phyloP scores from a whole-genome alignment of 2,888 invertebrate species.

The Lamellibrachia satsuma region DNA sequence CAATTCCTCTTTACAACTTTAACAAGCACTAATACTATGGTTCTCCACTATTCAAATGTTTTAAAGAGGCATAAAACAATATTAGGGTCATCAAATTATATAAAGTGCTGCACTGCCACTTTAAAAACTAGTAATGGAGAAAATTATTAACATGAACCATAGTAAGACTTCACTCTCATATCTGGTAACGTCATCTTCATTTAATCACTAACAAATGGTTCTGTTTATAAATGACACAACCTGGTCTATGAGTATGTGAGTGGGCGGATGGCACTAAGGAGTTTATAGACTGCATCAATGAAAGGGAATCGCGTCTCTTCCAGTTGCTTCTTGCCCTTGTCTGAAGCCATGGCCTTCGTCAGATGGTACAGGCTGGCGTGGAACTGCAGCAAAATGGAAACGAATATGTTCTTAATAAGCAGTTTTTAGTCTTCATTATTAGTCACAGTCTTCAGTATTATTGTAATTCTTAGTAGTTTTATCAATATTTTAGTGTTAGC shows the following conservation, averaged over 20 bases:
- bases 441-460: no score
- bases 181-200: not conserved
- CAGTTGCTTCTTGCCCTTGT: constrained; percentile 51
- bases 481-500: no score
- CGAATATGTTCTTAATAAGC: not conserved
- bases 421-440: not conserved
- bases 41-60: no score
- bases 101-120: no score
- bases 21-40: no score
- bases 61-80: no score
- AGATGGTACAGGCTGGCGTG: constrained; percentile 62
- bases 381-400: constrained; percentile 52
- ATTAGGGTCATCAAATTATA: no score
- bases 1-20: no score
- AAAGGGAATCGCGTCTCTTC: constrained; percentile 53
- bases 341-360: constrained; percentile 44
- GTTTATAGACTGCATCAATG: constrained; percentile 56
- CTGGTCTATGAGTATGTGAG: constrained; percentile 57
- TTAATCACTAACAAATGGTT: not conserved
- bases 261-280: constrained; percentile 57
- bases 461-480: no score
- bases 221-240: not conserved
- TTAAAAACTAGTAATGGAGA: no score
- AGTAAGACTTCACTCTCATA: not conserved
- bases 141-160: no score